Evolutionary conservation across 2,113 vertebrate genomes (phyloP).

Genomic region (Leptobrachium leishanense): DNA sequence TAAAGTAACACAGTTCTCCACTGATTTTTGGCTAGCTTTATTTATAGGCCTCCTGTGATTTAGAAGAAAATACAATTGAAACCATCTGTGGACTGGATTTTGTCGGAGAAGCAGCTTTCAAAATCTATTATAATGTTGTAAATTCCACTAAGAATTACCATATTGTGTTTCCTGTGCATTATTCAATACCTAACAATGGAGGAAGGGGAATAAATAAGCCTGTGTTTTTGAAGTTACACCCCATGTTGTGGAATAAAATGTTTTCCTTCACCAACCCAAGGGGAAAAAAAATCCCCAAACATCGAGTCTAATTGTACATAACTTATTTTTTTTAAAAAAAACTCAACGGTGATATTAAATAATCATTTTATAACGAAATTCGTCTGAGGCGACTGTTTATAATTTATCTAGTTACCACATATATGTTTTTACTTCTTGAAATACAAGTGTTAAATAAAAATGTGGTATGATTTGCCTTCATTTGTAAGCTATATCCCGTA

Average conservation of each 20-base stretch:
- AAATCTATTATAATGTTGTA: slow-evolving; percentile 12
- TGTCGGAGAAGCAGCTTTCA: slow-evolving; percentile 51
- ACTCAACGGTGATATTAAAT: too few relatives aligned
- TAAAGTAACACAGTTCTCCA: slow-evolving; percentile 46
- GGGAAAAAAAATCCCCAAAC: too few relatives aligned
- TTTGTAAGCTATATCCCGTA: too few relatives aligned
- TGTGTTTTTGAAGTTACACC: not conserved
- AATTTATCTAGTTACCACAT: too few relatives aligned
- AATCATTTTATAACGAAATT: too few relatives aligned
- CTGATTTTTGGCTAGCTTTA: slow-evolving; percentile 60
- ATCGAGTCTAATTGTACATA: too few relatives aligned
- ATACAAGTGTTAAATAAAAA: too few relatives aligned
- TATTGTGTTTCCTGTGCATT: slow-evolving; percentile 7
- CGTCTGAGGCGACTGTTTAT: too few relatives aligned
- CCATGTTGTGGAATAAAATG: not conserved
- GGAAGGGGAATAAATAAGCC: not conserved
- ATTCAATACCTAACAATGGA: not conserved
- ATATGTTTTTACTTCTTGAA: too few relatives aligned
- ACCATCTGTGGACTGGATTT: slow-evolving; percentile 69
- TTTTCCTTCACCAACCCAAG: too few relatives aligned
- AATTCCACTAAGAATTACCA: slow-evolving; percentile 12
- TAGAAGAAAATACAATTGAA: slow-evolving; percentile 65
- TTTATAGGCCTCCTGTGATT: slow-evolving; percentile 58
- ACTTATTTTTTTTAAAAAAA: too few relatives aligned
- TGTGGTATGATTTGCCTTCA: too few relatives aligned